Conservation (phyloP, 2,113 vertebrate genomes). For the Furnarius figulus region DNA sequence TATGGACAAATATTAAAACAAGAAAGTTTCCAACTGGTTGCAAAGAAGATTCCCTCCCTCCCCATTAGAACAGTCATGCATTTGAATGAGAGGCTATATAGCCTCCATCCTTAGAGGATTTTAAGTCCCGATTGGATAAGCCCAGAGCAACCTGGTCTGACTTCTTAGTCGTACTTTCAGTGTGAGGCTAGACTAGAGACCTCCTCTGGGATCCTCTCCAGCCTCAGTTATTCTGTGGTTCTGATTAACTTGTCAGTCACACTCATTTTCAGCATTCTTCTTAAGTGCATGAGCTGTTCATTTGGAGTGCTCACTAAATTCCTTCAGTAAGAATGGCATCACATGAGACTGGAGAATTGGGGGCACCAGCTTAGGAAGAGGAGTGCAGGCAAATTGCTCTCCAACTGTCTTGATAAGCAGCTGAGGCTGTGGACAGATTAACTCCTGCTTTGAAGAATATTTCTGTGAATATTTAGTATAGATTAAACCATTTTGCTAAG, state of each 20-base stretch:
- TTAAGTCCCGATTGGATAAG: neutral
- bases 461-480: neutral
- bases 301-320: neutral
- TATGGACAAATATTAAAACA: neutral
- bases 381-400: neutral
- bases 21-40: neutral
- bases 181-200: neutral
- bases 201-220: neutral
- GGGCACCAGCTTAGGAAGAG: neutral
- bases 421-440: neutral
- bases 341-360: neutral
- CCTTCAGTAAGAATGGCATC: neutral
- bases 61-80: neutral
- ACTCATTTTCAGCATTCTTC: neutral
- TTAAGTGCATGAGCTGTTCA: neutral
- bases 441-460: neutral
- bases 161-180: neutral
- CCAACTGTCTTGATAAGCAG: neutral
- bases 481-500: neutral
- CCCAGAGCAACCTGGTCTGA: neutral
- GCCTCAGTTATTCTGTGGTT: neutral
- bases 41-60: neutral
- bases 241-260: neutral
- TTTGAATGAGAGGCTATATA: neutral
- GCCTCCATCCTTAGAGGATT: neutral